Evolutionary conservation across 2,113 vertebrate genomes (phyloP), one percentile per base, ranked within the genome.

Genomic region (Cygnus atratus): DNA sequence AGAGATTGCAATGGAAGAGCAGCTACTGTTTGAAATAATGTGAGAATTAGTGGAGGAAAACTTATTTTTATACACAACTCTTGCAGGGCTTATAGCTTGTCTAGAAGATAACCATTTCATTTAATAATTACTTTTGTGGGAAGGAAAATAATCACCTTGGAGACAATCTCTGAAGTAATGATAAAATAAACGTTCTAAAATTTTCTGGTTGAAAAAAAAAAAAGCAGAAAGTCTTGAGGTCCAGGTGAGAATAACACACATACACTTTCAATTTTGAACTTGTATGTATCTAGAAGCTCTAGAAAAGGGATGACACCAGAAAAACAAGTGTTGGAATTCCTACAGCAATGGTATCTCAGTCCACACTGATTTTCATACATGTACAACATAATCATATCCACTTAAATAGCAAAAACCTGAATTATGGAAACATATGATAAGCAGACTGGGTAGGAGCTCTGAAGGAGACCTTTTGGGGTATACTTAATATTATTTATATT

Each of bases 91-190:
- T 93, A 90, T 4, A 22, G 75, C 88, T 91, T 95, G 55, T 93
- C 94, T 92, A 88, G 85, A 96, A 96, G 86, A 95, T 71, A 97
- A 95, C 84, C 80, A 88, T 94, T 96, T 96, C 66, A 96, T 97
- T 97, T 97, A 96, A 95, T 96, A 97, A 97, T 95, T 97, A 94
- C 87, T 95, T 97, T 95, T 90, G 90, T 93, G 70, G 87, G 96
- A 92, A 97, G 95, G 72, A 96, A 95, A 95, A 97, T 88, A 97
- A 96, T 97, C 88, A 96, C 65, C 54, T 91, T 25, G 16, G 77
- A 97, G 83, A 83, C 81, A 96, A 87, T 88, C 90, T 96, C 85
- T 91, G 62, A 70, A 92, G 90, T 93, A 95, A 97, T 79, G 85
- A 91, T 92, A 88, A 96, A 96, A 85, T 59, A 80, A 63, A 95